Base-by-base conservation (phyloP, 2,888 invertebrate genomes). In the Tenthredo amoena region DNA sequence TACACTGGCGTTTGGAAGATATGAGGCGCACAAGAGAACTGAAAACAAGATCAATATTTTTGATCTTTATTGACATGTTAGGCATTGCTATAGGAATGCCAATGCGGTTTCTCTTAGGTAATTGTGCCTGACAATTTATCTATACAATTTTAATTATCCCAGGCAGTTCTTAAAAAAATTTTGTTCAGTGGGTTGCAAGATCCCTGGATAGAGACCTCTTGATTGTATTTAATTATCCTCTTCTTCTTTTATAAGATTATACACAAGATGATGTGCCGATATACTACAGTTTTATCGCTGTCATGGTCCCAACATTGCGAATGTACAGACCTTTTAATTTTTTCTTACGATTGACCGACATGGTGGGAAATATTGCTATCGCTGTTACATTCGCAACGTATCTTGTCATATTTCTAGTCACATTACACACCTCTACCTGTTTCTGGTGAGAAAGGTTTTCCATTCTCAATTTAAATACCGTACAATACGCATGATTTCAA, bases 61-160 rank as follows among this genome's bases (percentile, higher is more conserved):
- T 81, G 58, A 81, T 81, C n/a, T 62, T 81, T 15, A 18, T 81
- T n/a, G 79, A 81, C 40, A 81, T 81, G 10, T 81, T 81, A n/a
- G 79, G 79, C 3, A 62, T 81, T 26, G 40, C 47, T 21, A 26
- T 81, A 21, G 79, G 79, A 58, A 81, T 81, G 62, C 79, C 79
- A 62, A 62, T 81, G 37, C 58, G 62, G 5, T 62, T 62, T 62
- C 31, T 62, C 6, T 40, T 81, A 62, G 58, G 79, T 81, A 77
- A n/a, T n/a, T n/a, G n/a, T n/a, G n/a, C n/a, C n/a, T n/a, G n/a
- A 55, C 1, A 10, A 47, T 47, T 12, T 31, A 50, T 21, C 34
- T 5, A 34, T 12, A 40, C n/a, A 21, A 43, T 40, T 37, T 43
- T 1, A 40, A 40, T 40, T 7, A 71, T 71, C 34, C 34, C 37